These are phyloP conservation scores for Stenurella melanura DNA, from an alignment of 2,888 invertebrate species.

Conservation along the genomic window DNA sequence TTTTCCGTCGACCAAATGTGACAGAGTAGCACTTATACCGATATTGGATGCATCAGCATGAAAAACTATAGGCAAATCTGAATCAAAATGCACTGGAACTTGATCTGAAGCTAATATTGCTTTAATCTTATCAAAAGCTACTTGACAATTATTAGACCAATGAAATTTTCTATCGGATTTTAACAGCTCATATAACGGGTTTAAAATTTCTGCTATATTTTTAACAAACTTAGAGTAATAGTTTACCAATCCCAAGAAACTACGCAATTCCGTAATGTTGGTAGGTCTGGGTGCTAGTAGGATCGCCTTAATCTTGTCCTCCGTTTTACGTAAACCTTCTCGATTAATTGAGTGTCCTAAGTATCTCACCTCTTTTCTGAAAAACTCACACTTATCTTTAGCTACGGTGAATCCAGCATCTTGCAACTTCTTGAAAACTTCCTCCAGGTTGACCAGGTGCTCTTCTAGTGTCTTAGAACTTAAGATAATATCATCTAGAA, in stretches of 20 bases:
- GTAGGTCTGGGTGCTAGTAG: too few species aligned
- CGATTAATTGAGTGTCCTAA: too few species aligned
- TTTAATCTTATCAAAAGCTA: conserved; percentile 10
- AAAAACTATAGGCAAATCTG: conserved; percentile 1
- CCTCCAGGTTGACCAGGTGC: too few species aligned
- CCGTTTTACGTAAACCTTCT: too few species aligned
- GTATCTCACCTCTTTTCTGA: too few species aligned
- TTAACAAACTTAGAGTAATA: conserved; percentile 5
- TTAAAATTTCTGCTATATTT: conserved; percentile 1
- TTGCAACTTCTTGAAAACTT: too few species aligned
- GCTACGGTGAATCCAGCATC: too few species aligned
- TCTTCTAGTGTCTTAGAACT: too few species aligned
- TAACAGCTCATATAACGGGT: conserved; percentile 4
- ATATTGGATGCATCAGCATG: conserved; percentile 8
- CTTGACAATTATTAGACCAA: background rate
- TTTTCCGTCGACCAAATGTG: background rate
- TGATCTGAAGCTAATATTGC: conserved; percentile 1
- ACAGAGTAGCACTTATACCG: conserved; percentile 10
- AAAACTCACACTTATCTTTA: too few species aligned
- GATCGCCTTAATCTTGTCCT: too few species aligned
- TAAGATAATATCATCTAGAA: too few species aligned
- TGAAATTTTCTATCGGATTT: background rate
- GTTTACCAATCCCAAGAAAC: background rate
- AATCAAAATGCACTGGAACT: conserved; percentile 10
- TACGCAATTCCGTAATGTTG: too few species aligned